phyloP scores from a whole-genome alignment of 1,140 invertebrate genomes.

The Diprion similis region DNA sequence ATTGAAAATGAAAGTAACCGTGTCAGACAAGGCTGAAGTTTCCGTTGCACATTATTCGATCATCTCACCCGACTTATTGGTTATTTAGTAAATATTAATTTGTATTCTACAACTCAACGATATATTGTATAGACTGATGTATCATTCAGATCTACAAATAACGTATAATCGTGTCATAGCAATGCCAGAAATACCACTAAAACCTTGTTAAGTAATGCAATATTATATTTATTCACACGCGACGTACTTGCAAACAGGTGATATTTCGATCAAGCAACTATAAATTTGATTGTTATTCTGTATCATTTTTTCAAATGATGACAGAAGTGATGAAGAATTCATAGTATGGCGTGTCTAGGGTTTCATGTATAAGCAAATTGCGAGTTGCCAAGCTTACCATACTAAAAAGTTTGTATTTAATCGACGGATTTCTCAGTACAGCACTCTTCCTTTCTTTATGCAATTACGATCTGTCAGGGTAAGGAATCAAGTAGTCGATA shows the following conservation, averaged over 20 bases:
- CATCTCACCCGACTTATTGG: background rate
- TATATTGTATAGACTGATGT: background rate
- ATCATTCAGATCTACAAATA: background rate
- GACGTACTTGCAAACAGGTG: background rate
- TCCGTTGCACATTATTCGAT: constrained; percentile 27
- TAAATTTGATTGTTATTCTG: constrained; percentile 9
- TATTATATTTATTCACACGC: background rate
- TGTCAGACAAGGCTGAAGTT: constrained; percentile 27
- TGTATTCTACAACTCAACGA: background rate
- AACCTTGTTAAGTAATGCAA: too few relatives aligned
- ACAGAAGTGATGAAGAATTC: background rate
- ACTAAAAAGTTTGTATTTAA: background rate
- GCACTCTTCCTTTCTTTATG: background rate
- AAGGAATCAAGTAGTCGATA: background rate
- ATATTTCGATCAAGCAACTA: constrained; percentile 4
- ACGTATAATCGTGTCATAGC: too few relatives aligned
- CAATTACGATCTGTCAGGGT: background rate
- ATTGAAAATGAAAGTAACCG: constrained; percentile 46
- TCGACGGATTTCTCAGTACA: background rate
- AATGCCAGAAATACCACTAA: background rate
- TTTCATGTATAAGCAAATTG: constrained; percentile 37
- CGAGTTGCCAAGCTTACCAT: constrained; percentile 34
- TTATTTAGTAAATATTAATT: background rate
- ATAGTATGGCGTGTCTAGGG: constrained; percentile 36
- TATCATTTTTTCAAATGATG: background rate